Evolutionary conservation across 2,888 invertebrate genomes (phyloP).

Genomic region (Trichacis sp.): DNA sequence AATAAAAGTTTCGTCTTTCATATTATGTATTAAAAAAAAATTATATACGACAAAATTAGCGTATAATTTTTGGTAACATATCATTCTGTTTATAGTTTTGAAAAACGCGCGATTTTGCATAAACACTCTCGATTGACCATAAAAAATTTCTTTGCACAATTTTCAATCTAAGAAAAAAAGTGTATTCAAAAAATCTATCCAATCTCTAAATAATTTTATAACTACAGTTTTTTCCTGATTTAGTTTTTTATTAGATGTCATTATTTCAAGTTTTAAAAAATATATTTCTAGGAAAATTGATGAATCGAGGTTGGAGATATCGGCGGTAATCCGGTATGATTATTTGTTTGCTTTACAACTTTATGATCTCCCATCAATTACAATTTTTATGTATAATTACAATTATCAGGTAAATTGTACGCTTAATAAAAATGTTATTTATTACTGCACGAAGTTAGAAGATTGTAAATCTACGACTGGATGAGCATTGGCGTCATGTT

Average conservation of each 20-base stretch:
- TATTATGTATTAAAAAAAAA: too few relatives aligned
- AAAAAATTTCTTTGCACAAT: too few relatives aligned
- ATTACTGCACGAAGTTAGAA: background rate
- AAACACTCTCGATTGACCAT: too few relatives aligned
- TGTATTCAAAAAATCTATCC: too few relatives aligned
- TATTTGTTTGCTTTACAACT: slow-evolving; percentile 1
- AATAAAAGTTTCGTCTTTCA: too few relatives aligned
- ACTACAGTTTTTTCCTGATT: background rate
- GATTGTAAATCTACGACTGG: slow-evolving; percentile 11
- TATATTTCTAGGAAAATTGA: slow-evolving; percentile 24
- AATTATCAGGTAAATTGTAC: slow-evolving; percentile 30
- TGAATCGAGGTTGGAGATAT: background rate
- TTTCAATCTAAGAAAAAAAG: too few relatives aligned
- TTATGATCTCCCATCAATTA: background rate
- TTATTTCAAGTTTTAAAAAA: slow-evolving; percentile 19
- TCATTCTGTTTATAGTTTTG: too few relatives aligned
- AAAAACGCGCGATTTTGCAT: too few relatives aligned
- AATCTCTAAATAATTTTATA: background rate
- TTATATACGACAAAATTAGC: too few relatives aligned
- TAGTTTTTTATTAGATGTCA: background rate
- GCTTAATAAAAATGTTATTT: slow-evolving; percentile 19
- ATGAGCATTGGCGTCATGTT: slow-evolving; percentile 19
- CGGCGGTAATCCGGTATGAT: background rate
- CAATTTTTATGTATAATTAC: slow-evolving; percentile 11
- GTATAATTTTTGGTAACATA: too few relatives aligned